These are phyloP conservation scores for Chelonus insularis DNA, from an alignment of 1,140 invertebrate species.

Conservation along the genomic window DNA sequence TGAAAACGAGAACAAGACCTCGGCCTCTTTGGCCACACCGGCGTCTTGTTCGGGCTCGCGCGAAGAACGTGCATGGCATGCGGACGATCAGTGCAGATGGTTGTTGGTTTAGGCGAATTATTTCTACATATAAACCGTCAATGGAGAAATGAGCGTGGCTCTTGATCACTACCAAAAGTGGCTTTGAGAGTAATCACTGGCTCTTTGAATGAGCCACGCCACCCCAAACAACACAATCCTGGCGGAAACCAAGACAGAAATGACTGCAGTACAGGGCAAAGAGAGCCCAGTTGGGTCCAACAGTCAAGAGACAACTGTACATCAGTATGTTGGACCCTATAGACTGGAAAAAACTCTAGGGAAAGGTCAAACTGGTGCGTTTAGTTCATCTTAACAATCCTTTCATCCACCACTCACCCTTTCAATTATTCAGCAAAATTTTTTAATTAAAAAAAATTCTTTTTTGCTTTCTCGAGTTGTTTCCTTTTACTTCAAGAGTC, in stretches of 20 bases:
- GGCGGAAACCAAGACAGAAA: constrained; percentile 40
- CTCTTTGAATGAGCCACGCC: constrained; percentile 12
- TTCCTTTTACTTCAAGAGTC: neutral
- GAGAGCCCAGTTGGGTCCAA: constrained; percentile 55
- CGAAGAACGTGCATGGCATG: constrained; percentile 21
- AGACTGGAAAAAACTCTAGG: constrained; percentile 97
- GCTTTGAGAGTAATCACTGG: neutral
- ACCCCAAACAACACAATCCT: constrained; percentile 37
- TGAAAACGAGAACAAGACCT: constrained; percentile 11
- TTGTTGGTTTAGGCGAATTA: neutral
- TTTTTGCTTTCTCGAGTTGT: neutral
- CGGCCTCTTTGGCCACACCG: constrained; percentile 21
- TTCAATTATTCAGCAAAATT: neutral
- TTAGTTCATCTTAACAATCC: neutral
- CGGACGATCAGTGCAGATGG: neutral
- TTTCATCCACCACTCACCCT: neutral
- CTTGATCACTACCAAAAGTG: neutral
- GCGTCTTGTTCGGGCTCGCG: constrained; percentile 10
- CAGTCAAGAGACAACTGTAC: constrained; percentile 67
- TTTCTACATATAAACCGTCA: neutral
- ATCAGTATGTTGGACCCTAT: constrained; percentile 97
- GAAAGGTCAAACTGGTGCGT: constrained; percentile 97
- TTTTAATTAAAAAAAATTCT: neutral
- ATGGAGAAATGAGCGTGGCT: neutral
- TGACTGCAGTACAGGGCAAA: constrained; percentile 54